Evolutionary conservation across 1,140 invertebrate genomes (phyloP).

Genomic region (Cydia splendana): DNA sequence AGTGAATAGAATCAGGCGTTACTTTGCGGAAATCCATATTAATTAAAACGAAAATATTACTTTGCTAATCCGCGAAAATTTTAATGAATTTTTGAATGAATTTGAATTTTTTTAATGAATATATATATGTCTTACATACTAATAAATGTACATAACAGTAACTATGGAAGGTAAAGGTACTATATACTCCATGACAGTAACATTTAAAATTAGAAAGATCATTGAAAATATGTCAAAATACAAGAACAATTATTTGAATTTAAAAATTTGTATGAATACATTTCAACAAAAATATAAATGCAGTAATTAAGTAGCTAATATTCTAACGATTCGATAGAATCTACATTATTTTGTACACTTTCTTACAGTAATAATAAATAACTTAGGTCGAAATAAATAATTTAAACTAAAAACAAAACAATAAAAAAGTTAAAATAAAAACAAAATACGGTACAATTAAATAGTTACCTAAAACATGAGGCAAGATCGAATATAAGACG

Average conservation of each 20-base stretch:
- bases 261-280: neutral
- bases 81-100: too few species aligned
- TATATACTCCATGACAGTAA: neutral
- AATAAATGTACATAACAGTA: neutral
- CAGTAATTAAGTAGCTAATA: neutral
- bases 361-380: conserved; percentile 15
- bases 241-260: neutral
- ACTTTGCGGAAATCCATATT: too few species aligned
- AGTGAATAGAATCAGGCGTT: too few species aligned
- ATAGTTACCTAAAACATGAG: neutral
- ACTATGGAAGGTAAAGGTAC: too few species aligned
- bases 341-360: conserved; percentile 25
- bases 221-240: neutral
- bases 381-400: conserved; percentile 23
- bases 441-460: neutral
- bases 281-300: neutral
- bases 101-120: too few species aligned
- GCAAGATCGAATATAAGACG: neutral
- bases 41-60: too few species aligned
- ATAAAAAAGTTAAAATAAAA: neutral
- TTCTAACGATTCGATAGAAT: conserved; percentile 30
- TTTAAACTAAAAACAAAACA: neutral
- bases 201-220: too few species aligned
- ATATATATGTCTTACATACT: neutral
- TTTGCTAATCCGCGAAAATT: too few species aligned